Base-by-base conservation (phyloP, 2,797 vertebrate genomes). In the Sebastes glaucus region DNA sequence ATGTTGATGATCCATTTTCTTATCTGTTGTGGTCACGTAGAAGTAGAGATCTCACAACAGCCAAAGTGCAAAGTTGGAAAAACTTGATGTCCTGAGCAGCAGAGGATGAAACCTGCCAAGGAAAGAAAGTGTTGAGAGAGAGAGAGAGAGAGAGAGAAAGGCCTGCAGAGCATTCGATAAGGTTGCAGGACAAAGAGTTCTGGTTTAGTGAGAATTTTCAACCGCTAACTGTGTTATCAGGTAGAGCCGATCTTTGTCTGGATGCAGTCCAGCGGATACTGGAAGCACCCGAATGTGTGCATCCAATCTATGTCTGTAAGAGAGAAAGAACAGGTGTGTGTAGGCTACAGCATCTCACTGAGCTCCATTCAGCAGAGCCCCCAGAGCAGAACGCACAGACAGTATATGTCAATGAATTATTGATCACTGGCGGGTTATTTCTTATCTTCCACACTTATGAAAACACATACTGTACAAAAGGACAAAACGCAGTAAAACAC, bases 401-500 rank as follows among this genome's bases (percentile, higher is more conserved):
- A 63, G 69, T 87, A 81, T 68, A 85, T 72, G 52, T 80, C 59
- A 53, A 88, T 95, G 57, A 92, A 95, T 94, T 91, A 93, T 95
- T 93, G 57, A 95, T 89, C 2, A 0, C 28, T 14, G 22, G 28
- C 9, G 18, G 56, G 16, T 53, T 71, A 6, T 75, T 76, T 84
- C 84, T 30, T n/a, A 25, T 71, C 20, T 53, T 52, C 57, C 49
- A 9, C 10, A 27, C 22, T 62, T 56, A 7, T 32, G 10, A 49
- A 35, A 66, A 53, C 6, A 25, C 5, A 35, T 20, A 42, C 38
- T 16, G 38, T 7, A 20, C 71, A 78, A n/a, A n/a, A n/a, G n/a
- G n/a, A n/a, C n/a, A n/a, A 27, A 55, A 74, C 22, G n/a, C n/a
- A 46, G 33, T 53, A 55, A 65, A 81, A 70, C 8, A 32, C 38